These are phyloP conservation scores for Whitmania pigra DNA, from an alignment of 1,140 invertebrate species.

Conservation along the genomic window DNA sequence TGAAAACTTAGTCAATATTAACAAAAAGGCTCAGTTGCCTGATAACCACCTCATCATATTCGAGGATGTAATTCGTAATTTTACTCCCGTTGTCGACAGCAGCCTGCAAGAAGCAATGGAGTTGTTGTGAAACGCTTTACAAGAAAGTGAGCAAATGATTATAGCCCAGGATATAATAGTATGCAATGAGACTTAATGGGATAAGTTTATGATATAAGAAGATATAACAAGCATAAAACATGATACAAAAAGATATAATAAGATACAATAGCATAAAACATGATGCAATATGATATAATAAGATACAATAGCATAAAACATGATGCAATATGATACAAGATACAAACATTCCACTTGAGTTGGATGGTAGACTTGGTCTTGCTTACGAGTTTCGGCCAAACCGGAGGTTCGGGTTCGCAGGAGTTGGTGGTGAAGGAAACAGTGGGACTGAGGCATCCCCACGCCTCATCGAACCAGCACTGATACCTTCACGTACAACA, in stretches of 20 bases:
- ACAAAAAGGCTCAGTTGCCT: not conserved
- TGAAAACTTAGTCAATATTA: too few relatives aligned
- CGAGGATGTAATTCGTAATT: constrained; percentile 61
- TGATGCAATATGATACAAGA: not conserved
- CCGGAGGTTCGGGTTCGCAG: constrained; percentile 43
- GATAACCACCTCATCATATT: constrained; percentile 55
- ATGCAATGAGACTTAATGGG: too few relatives aligned
- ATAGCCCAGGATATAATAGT: not conserved
- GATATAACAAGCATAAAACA: too few relatives aligned
- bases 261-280: too few relatives aligned
- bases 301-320: too few relatives aligned
- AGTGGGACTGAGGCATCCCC: constrained; percentile 34
- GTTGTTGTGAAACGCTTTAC: not conserved
- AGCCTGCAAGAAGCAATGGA: constrained; percentile 40
- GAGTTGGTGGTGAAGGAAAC: constrained; percentile 41
- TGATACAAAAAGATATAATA: too few relatives aligned
- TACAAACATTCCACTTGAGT: constrained; percentile 44
- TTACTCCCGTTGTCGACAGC: constrained; percentile 63
- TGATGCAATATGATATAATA: too few relatives aligned
- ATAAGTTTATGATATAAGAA: too few relatives aligned
- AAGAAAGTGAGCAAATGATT: not conserved
- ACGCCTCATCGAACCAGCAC: constrained; percentile 34
- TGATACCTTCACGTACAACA: not conserved
- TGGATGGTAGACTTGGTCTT: constrained; percentile 42
- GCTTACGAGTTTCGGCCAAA: constrained; percentile 39